These are phyloP conservation scores for Fragum fragum DNA, from an alignment of 2,888 invertebrate species.

Conservation along the genomic window DNA sequence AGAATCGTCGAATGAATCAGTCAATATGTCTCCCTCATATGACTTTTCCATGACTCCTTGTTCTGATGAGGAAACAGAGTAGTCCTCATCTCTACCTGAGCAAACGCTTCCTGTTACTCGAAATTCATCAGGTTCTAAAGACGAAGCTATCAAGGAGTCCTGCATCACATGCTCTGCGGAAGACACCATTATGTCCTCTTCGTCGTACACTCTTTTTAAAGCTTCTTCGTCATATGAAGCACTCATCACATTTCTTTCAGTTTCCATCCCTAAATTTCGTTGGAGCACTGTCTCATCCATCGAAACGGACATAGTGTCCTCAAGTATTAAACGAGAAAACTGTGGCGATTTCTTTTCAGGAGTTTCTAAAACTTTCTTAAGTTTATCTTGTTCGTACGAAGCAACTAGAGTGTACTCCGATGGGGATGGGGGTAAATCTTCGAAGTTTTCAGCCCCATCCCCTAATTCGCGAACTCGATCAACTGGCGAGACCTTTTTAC, in stretches of 20 bases:
- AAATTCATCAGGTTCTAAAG: slow-evolving; percentile 61
- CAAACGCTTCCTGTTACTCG: slow-evolving; percentile 61
- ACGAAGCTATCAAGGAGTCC: slow-evolving; percentile 66
- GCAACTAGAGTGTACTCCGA: slow-evolving; percentile 84
- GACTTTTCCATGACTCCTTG: slow-evolving; percentile 60
- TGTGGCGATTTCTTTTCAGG: slow-evolving; percentile 56
- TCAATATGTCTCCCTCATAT: slow-evolving; percentile 62
- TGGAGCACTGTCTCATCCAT: slow-evolving; percentile 65
- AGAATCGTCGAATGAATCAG: slow-evolving; percentile 67
- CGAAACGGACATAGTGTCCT: slow-evolving; percentile 59
- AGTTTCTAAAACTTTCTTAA: slow-evolving; percentile 72
- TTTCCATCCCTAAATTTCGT: slow-evolving; percentile 44
- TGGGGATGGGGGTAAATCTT: slow-evolving; percentile 84
- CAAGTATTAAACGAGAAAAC: slow-evolving; percentile 44
- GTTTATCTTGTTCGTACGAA: slow-evolving; percentile 81
- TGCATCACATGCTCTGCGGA: slow-evolving; percentile 65
- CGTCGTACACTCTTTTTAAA: slow-evolving; percentile 63
- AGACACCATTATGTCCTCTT: slow-evolving; percentile 68
- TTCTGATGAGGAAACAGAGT: slow-evolving; percentile 63
- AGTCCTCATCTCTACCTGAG: slow-evolving; percentile 62
- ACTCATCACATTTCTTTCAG: slow-evolving; percentile 62
- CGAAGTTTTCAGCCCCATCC: slow-evolving; percentile 59
- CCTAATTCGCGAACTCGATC: slow-evolving; percentile 48
- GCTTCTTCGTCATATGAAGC: slow-evolving; percentile 69
- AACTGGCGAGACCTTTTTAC: slow-evolving; percentile 32